Conservation (phyloP, 2,113 vertebrate species). For the Campylorhamphus procurvoides region DNA sequence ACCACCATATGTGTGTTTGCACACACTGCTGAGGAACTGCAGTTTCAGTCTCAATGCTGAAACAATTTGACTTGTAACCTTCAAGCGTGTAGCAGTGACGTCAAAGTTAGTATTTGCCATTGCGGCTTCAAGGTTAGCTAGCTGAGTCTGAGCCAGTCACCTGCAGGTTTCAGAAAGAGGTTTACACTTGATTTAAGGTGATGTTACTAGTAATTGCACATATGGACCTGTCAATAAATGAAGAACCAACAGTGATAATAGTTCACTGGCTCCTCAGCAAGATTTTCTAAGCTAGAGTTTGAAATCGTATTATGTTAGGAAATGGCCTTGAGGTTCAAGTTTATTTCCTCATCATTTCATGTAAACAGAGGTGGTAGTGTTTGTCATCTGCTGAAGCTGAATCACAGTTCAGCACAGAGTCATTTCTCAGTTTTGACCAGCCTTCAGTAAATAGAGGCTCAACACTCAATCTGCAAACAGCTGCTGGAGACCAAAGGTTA, state of each 20-base stretch:
- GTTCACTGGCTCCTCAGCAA: background rate
- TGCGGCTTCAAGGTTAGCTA: background rate
- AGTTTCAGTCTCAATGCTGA: rapidly evolving
- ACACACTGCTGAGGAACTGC: rapidly evolving
- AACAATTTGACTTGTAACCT: background rate
- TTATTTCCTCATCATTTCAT: background rate
- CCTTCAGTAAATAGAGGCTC: background rate
- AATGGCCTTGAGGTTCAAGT: background rate
- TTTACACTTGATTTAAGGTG: background rate
- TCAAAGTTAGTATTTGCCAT: background rate
- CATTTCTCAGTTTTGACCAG: background rate
- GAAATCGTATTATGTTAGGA: background rate
- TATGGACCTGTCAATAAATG: background rate
- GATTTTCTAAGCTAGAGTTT: background rate
- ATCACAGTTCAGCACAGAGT: background rate
- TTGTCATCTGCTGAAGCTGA: background rate
- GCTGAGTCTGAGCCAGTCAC: background rate
- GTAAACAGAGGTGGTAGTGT: background rate
- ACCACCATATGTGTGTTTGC: background rate
- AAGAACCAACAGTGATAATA: background rate
- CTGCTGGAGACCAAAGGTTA: background rate
- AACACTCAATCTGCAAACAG: background rate
- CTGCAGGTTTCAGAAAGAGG: background rate
- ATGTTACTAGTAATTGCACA: background rate
- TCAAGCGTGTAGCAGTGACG: background rate